These are phyloP conservation scores for Heptranchias perlo DNA, from an alignment of 2,113 vertebrate genomes.

Conservation along the genomic window DNA sequence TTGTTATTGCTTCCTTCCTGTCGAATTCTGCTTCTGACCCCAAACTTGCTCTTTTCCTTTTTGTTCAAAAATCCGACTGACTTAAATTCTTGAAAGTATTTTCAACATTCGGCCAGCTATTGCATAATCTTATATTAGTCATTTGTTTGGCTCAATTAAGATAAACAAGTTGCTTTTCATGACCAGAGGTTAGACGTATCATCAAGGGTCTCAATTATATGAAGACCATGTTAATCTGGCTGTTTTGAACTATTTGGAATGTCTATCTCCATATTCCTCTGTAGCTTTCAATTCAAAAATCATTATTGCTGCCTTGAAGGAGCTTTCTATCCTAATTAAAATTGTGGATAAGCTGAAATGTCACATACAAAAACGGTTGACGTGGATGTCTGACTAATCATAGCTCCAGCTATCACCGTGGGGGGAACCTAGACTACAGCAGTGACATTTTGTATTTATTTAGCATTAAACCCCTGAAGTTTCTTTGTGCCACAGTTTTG, in stretches of 20 bases:
- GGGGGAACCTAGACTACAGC: no score
- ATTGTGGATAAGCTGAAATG: background rate
- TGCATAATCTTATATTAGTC: background rate
- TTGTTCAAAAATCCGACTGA: background rate
- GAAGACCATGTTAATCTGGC: background rate
- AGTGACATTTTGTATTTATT: background rate
- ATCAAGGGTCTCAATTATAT: background rate
- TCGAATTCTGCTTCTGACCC: background rate
- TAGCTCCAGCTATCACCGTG: background rate
- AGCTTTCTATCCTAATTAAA: background rate
- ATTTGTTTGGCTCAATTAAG: background rate
- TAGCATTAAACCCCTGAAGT: no score
- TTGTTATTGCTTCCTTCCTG: conserved; percentile 14
- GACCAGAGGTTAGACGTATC: background rate
- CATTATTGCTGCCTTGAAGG: background rate
- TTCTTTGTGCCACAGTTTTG: background rate
- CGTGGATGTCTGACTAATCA: background rate
- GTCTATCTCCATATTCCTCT: background rate
- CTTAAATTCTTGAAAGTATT: background rate
- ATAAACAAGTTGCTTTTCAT: background rate
- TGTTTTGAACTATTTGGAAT: background rate
- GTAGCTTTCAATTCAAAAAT: conserved; percentile 3
- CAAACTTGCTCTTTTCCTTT: background rate
- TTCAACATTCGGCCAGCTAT: background rate
- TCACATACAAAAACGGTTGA: background rate